Evolutionary conservation across 2,113 vertebrate species (phyloP), one percentile per base, ranked within the genome.

Genomic region (Serilophus lunatus): DNA sequence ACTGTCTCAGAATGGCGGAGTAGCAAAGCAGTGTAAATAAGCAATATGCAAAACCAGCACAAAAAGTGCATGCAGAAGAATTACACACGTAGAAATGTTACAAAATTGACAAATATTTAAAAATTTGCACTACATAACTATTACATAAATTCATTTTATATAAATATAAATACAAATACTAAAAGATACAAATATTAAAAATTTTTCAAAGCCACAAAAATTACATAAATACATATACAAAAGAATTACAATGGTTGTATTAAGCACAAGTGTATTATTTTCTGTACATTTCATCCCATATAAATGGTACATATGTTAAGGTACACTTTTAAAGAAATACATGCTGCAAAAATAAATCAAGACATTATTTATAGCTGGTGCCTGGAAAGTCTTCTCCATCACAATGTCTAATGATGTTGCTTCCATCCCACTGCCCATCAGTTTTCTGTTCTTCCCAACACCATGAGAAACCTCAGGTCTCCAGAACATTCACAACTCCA

Each of bases 371-470:
- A 14, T 7, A 50, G 28, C 40, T 79, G 71, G 38, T 44, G 45
- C 44, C 28, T 28, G 8, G 26, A 64, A 79, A 64, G 44, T 64
- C 6, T 49, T 69, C 28, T 49, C 35, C 7, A 33, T 28, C 18
- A 29, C 0, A 0, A 28, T 28, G 14, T 16, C 36, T 74, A 38
- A 44, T 28, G 6, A 56, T 36, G 18, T 6, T 35, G 42, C 42
- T 36, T 26, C n/a, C 12, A 71, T 45, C 28, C 33, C 38, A 10
- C 38, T 26, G 45, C 16, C 15, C 51, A 64, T 44, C 26, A 59
- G 66, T 38, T 79, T 82, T 77, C 56, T 38, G 5, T 59, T 80
- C 33, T 56, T 50, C 18, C 18, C 7, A 54, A 61, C 36, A 49
- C 42, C 28, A 50, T 0, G 5, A 57, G 53, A 84, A 92, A 45